Base-by-base conservation (phyloP, 2,888 invertebrate species). In the Hetaerina titia region DNA sequence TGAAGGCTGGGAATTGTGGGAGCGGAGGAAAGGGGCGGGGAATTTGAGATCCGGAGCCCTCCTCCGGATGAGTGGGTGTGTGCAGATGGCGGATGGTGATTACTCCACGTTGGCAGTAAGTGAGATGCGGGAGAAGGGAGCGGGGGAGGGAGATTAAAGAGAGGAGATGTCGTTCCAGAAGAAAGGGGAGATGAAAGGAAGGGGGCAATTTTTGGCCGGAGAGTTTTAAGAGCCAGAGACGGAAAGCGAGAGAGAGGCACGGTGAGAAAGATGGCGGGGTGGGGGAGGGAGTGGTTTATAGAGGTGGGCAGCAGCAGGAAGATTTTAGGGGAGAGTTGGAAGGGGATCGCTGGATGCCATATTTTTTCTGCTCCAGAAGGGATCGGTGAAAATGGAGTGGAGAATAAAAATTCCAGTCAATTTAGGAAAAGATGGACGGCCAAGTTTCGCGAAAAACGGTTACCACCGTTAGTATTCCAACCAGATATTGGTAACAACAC, bases 1-100 rank as follows among this genome's bases (percentile, higher is more conserved):
- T 90, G 90, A 90, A 60, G 31, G 64, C 64, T 45, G 90, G 25
- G 90, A 90, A 90, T 60, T 45, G 90, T 63, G 90, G 63, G 31
- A 90, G 57, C 60, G 58, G 56, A 19, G 45, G 89, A 5, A 56
- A 45, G 89, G 45, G 45, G n/a, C 6, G n/a, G 90, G 25, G 90
- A 90, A 25, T 90, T 25, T 58, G 90, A 90, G 90, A 90, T 25
- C n/a, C 60, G 90, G 90, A 90, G 25, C 15, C 25, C 58, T 60
- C 22, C 58, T 63, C 22, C 90, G 90, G 90, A n/a, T 15, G 60
- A 5, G 60, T 60, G 60, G 17, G 60, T 11, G 13, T 17, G 17
- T 90, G 90, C 90, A 90, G 90, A 90, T 90, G 90, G 90, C 90
- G 90, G 90, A n/a, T 57, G 89, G 89, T 90, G 90, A 90, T 90